Evolutionary conservation across 2,113 vertebrate genomes (phyloP).

Genomic region (Elaphurus davidianus): DNA sequence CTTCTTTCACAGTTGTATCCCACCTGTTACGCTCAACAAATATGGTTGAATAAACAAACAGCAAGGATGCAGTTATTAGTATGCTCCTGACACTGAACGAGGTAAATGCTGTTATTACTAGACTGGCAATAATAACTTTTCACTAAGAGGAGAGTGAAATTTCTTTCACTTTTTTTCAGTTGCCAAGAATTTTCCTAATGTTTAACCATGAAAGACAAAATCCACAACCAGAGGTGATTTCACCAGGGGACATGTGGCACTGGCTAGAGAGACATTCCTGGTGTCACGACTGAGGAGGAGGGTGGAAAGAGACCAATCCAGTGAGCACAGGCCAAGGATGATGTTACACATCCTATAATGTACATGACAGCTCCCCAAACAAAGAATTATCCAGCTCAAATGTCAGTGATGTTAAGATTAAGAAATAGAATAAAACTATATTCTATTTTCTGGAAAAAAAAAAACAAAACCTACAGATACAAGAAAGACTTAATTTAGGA

Average conservation of each 20-base stretch:
- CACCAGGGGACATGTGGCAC: not conserved
- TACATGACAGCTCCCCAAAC: not conserved
- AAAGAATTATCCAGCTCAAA: not conserved
- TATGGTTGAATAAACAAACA: not conserved
- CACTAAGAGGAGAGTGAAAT: not conserved
- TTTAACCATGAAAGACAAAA: not conserved
- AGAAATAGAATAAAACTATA: not conserved
- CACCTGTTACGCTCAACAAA: not conserved
- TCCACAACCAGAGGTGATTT: not conserved
- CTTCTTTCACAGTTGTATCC: not conserved
- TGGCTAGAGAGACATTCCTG: not conserved
- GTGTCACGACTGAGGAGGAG: not conserved
- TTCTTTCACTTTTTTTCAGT: not conserved
- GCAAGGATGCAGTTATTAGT: not conserved
- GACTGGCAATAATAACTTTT: not conserved
- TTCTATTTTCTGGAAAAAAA: not conserved
- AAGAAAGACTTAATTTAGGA: not conserved
- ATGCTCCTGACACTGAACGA: not conserved
- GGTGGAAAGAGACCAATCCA: too few species aligned
- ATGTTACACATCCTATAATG: too few species aligned
- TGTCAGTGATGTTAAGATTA: not conserved
- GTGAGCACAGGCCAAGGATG: not conserved
- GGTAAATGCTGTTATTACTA: not conserved
- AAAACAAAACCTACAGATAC: not conserved
- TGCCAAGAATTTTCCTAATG: not conserved